A percentile compares a stretch with the other conserved stretches of the same genome.
These are phyloP conservation scores for Pinctada fucata DNA, from an alignment of 2,888 invertebrate genomes.

Conservation along the genomic window DNA sequence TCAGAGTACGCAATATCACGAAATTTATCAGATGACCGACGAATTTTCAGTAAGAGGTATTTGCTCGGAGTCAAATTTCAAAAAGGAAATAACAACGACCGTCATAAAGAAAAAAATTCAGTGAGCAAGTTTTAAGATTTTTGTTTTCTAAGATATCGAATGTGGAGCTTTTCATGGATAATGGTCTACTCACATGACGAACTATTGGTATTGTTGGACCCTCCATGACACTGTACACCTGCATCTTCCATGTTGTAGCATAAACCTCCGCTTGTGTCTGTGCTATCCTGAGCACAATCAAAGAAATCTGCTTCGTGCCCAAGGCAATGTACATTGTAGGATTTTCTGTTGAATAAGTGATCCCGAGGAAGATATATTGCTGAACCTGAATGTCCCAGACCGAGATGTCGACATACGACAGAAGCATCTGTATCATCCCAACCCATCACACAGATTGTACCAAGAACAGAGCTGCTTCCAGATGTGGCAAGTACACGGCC, in stretches of 20 bases:
- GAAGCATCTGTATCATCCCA: slow-evolving; percentile 26
- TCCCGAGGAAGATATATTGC: slow-evolving; percentile 20
- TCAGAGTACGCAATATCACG: background rate
- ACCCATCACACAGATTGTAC: slow-evolving; percentile 11
- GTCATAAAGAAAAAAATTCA: no score
- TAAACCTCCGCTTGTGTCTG: background rate
- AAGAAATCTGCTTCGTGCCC: slow-evolving; percentile 2
- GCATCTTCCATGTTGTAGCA: slow-evolving; percentile 18
- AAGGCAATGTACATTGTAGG: slow-evolving; percentile 2
- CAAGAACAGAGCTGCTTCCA: background rate
- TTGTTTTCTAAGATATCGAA: no score
- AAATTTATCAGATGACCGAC: no score
- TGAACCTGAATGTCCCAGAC: slow-evolving; percentile 14
- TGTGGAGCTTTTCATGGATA: no score
- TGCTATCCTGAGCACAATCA: background rate
- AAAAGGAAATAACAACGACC: no score
- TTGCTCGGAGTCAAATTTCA: no score
- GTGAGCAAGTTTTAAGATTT: no score
- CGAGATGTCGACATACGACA: slow-evolving; percentile 24
- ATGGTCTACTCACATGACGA: no score
- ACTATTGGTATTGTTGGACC: no score
- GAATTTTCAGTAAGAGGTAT: no score
- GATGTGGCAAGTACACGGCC: slow-evolving; percentile 18
- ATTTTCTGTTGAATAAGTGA: background rate
- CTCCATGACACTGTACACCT: slow-evolving; percentile 2